Evolutionary conservation across 2,888 invertebrate species (phyloP).

Genomic region (Nemoura dubitans): DNA sequence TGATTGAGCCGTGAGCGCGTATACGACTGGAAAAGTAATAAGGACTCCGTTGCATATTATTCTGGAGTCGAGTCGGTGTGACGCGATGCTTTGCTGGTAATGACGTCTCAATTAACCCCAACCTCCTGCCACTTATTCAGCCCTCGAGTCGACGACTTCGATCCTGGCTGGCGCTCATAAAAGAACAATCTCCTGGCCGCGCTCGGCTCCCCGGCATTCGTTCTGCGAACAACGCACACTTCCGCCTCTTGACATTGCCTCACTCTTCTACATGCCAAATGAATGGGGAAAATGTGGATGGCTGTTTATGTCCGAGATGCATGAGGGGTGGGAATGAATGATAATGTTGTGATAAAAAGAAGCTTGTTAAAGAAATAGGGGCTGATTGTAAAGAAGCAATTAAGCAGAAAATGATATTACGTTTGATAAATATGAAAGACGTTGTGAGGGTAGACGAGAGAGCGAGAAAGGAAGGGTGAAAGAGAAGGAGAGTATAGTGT

Average conservation of each 20-base stretch:
- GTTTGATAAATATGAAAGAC: constrained; percentile 14
- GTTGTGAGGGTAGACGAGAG: constrained; percentile 12
- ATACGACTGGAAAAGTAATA: background rate
- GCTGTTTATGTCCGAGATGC: constrained; percentile 35
- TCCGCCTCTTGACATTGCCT: constrained; percentile 44
- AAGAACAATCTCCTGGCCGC: constrained; percentile 40
- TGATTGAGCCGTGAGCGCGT: no score
- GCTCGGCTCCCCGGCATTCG: constrained; percentile 31
- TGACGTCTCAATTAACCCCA: constrained; percentile 38
- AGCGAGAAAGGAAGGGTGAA: background rate
- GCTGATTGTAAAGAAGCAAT: constrained; percentile 30
- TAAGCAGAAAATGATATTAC: constrained; percentile 17
- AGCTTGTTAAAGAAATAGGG: constrained; percentile 33
- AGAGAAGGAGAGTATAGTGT: background rate
- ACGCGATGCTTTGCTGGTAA: constrained; percentile 22
- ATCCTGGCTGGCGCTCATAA: constrained; percentile 27
- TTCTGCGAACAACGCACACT: constrained; percentile 42
- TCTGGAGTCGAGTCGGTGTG: background rate
- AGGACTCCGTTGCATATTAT: background rate
- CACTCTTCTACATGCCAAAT: constrained; percentile 28
- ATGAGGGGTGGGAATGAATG: constrained; percentile 37
- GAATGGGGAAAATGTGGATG: constrained; percentile 18
- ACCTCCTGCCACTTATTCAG: constrained; percentile 36
- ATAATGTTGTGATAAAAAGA: constrained; percentile 41
- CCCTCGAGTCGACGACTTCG: constrained; percentile 23